These are phyloP conservation scores for Sitta europaea DNA, from an alignment of 2,113 vertebrate species.

Conservation along the genomic window DNA sequence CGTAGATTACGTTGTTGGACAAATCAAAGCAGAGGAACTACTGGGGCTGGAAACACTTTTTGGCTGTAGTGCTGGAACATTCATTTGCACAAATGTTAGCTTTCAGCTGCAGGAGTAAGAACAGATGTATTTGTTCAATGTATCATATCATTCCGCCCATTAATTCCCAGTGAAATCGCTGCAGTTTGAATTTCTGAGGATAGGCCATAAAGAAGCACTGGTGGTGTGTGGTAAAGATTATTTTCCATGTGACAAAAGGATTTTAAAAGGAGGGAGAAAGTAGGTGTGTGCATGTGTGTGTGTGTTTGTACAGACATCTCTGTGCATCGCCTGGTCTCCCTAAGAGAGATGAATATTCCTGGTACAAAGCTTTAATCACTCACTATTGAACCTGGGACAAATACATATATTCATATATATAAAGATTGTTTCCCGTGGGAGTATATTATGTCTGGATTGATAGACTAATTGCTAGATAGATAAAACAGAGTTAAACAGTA, in stretches of 20 bases:
- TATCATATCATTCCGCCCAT: conserved; percentile 55
- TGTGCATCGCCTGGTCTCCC: neutral
- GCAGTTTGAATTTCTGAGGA: conserved; percentile 5
- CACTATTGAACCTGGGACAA: conserved; percentile 15
- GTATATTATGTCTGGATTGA: conserved; percentile 61
- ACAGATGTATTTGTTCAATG: conserved; percentile 58
- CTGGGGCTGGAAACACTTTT: conserved; percentile 31
- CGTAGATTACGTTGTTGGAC: conserved; percentile 18
- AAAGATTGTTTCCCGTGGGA: conserved; percentile 56
- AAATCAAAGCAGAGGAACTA: conserved; percentile 42
- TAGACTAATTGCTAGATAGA: conserved; percentile 72
- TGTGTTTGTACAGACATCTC: neutral
- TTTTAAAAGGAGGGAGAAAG: neutral
- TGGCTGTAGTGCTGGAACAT: conserved; percentile 18
- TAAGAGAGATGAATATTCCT: conserved; percentile 8
- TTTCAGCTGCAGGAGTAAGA: neutral
- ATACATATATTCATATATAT: neutral
- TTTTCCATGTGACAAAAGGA: neutral
- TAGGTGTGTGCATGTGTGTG: neutral
- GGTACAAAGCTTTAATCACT: conserved; percentile 48
- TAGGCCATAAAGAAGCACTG: neutral
- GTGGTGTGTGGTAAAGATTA: neutral
- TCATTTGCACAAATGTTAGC: conserved; percentile 46
- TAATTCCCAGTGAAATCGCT: conserved; percentile 45
- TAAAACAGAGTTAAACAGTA: conserved; percentile 69